Evolutionary conservation across 2,113 vertebrate species (phyloP).

Genomic region (Galemys pyrenaicus): DNA sequence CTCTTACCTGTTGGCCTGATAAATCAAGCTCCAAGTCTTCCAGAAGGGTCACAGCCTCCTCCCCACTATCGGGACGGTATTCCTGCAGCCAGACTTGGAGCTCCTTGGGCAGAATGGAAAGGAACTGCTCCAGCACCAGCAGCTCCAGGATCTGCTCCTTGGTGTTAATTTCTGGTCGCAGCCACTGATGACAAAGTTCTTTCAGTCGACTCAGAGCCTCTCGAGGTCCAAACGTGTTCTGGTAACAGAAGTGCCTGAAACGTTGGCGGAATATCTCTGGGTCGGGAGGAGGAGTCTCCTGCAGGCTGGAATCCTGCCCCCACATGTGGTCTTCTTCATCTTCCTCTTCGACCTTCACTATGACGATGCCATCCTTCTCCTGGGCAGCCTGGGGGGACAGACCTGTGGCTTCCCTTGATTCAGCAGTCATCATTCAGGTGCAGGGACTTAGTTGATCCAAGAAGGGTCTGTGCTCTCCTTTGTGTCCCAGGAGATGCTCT

Average conservation of each 20-base stretch:
- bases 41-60: constrained; percentile 77
- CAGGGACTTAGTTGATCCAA: neutral
- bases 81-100: constrained; percentile 80
- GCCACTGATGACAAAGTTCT: constrained; percentile 79
- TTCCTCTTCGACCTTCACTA: constrained; percentile 80
- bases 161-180: constrained; percentile 75
- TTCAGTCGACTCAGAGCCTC: constrained; percentile 77
- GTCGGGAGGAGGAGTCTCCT: constrained; percentile 65
- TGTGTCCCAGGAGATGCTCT: neutral
- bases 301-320: constrained; percentile 74
- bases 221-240: constrained; percentile 81
- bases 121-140: constrained; percentile 76
- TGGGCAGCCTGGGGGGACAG: constrained; percentile 72
- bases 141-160: constrained; percentile 80
- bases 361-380: constrained; percentile 78
- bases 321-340: constrained; percentile 76
- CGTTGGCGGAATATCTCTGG: constrained; percentile 77
- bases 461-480: neutral
- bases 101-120: constrained; percentile 77
- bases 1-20: constrained; percentile 77
- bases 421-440: constrained; percentile 77
- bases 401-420: constrained; percentile 74
- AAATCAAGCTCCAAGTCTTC: constrained; percentile 76
- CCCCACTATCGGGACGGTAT: constrained; percentile 76
- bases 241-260: constrained; percentile 80